A percentile compares a stretch with the other conserved stretches of the same genome.
Conservation (phyloP, 1,140 invertebrate genomes). For the Drosophila varians region DNA sequence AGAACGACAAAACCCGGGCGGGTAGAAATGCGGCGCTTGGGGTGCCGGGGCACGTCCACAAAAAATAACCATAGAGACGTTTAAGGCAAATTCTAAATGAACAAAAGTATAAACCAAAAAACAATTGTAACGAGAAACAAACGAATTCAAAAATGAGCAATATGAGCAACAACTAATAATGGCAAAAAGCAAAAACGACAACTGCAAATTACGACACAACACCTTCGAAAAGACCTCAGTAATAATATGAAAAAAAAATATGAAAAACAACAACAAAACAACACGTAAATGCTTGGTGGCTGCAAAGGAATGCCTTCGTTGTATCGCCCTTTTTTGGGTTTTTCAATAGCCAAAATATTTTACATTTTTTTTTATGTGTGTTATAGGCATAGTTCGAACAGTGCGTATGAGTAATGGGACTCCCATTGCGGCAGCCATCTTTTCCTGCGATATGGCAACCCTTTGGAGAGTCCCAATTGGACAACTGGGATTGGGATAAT, state of each 20-base stretch:
- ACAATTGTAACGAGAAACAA: slow-evolving; percentile 75
- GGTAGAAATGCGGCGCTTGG: slow-evolving; percentile 8
- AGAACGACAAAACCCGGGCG: slow-evolving; percentile 5
- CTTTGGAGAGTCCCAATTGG: too few species aligned
- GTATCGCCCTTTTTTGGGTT: slow-evolving; percentile 75
- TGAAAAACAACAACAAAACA: slow-evolving; percentile 25
- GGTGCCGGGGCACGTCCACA: slow-evolving; percentile 61
- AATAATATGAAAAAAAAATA: slow-evolving; percentile 45
- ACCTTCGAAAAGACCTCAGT: slow-evolving; percentile 81
- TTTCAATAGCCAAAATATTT: too few species aligned
- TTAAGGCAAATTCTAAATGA: slow-evolving; percentile 82
- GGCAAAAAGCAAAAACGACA: slow-evolving; percentile 78
- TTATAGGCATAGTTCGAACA: not conserved
- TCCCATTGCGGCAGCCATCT: not conserved
- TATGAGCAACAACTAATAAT: slow-evolving; percentile 80
- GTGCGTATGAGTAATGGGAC: not conserved
- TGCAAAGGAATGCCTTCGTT: slow-evolving; percentile 69
- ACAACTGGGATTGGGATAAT: too few species aligned
- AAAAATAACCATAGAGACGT: slow-evolving; percentile 82
- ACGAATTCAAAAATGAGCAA: slow-evolving; percentile 74
- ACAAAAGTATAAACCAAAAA: slow-evolving; percentile 79
- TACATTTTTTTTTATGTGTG: not conserved
- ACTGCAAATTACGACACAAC: slow-evolving; percentile 82
- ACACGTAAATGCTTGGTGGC: slow-evolving; percentile 67
- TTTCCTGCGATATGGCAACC: not conserved